These are phyloP conservation scores for Lampropteryx suffumata DNA, from an alignment of 2,888 invertebrate genomes.

Conservation along the genomic window DNA sequence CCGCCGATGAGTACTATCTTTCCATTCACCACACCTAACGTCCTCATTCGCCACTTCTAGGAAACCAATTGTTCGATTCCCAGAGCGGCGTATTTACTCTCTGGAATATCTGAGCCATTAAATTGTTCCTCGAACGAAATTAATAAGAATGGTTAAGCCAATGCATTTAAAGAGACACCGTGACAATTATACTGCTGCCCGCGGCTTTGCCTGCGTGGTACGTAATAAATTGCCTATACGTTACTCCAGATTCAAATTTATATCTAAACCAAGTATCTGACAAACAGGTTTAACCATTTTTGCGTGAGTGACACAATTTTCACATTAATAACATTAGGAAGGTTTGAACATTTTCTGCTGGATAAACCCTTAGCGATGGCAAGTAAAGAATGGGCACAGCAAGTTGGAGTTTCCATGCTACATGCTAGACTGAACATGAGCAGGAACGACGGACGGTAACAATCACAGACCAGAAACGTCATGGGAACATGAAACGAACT, in stretches of 20 bases:
- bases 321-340: too few species aligned
- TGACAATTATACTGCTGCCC: constrained; percentile 7
- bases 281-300: too few species aligned
- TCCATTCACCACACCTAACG: constrained; percentile 54
- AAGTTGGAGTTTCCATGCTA: constrained; percentile 28
- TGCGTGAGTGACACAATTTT: too few species aligned
- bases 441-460: constrained; percentile 43
- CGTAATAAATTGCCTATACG: too few species aligned
- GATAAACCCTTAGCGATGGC: neutral
- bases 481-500: constrained; percentile 65
- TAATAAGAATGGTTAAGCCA: constrained; percentile 16
- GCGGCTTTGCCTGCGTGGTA: too few species aligned
- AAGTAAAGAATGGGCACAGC: neutral
- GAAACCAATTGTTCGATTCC: constrained; percentile 64
- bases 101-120: constrained; percentile 44
- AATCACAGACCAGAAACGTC: constrained; percentile 71
- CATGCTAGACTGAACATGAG: constrained; percentile 47
- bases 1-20: constrained; percentile 53
- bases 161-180: constrained; percentile 6
- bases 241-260: too few species aligned
- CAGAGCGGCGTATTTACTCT: constrained; percentile 58
- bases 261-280: too few species aligned
- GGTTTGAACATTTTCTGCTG: constrained; percentile 10
- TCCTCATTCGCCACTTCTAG: constrained; percentile 55
- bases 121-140: constrained; percentile 37